Evolutionary conservation across 1,140 invertebrate genomes (phyloP), one percentile per base, ranked within the genome.

Genomic region (Drosophila willistoni): DNA sequence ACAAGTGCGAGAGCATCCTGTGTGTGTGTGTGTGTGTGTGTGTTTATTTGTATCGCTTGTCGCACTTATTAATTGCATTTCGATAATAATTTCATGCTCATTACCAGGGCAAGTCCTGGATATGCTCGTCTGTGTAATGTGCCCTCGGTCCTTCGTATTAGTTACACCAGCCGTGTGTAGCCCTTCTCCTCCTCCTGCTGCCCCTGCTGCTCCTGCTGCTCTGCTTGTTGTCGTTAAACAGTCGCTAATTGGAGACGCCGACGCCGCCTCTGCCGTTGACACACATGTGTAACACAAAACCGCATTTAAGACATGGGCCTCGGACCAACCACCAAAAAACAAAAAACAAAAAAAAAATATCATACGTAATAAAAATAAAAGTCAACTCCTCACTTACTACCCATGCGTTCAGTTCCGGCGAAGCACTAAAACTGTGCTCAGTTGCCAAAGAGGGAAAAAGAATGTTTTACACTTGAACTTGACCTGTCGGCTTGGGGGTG

Each of bases 11-110:
- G 79, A 85, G 79, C 63, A 70, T 77, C 36, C 65, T 76, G 69
- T 66, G n/a, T 29, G 68, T 60, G 22, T 42, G 19, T 19, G 14
- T 47, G 55, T 56, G 36, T 25, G 22, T 47, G n/a, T 56, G 54
- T 59, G 41, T 19, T 7, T 25, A 17, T 39, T 51, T 14, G 34
- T 56, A 64, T 71, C 66, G 64, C 64, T 77, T 73, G 68, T 78
- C 78, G 22, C 68, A 78, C 61, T 79, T 82, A 84, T 84, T 84
- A 89, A 89, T 89, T 81, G 84, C 74, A 84, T 77, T 81, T 81
- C 84, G 84, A 89, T 89, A 89, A 89, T 89, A 89, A 89, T 89
- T 89, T 89, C 84, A 89, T 89, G 84, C 84, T 84, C 71, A 80
- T 84, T 89, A 89, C 71, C 80, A 47, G 55, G 14, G 56, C 56